Conservation (phyloP, 1,140 invertebrate genomes). For the Drosophila mojavensis region DNA sequence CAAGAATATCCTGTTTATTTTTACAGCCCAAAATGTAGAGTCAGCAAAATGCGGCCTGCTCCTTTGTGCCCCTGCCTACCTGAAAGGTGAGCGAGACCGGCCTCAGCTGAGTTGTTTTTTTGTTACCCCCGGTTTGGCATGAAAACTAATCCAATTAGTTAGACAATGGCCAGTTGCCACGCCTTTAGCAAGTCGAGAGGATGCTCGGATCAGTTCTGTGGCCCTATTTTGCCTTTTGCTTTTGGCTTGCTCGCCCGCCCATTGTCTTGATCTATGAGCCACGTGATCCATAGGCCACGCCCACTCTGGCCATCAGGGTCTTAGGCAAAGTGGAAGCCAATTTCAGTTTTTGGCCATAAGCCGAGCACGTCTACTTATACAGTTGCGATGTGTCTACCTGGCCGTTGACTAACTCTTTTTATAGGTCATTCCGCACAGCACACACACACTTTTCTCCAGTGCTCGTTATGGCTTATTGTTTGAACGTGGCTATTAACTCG, state of each 20-base stretch:
- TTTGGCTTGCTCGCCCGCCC: not conserved
- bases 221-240: not conserved
- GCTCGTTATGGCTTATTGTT: conserved; percentile 21
- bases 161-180: conserved; percentile 48
- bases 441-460: not conserved
- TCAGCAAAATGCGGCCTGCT: conserved; percentile 8
- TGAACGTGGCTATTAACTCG: conserved; percentile 24
- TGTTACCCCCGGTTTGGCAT: conserved; percentile 48
- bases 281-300: not conserved
- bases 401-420: conserved; percentile 4
- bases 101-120: not conserved
- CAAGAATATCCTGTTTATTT: conserved; percentile 39
- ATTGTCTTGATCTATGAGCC: conserved; percentile 8
- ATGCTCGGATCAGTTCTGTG: conserved; percentile 6
- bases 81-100: not conserved
- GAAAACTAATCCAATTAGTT: conserved; percentile 72
- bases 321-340: not conserved
- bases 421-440: not conserved
- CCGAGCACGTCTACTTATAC: conserved; percentile 18
- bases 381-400: not conserved
- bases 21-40: conserved; percentile 27
- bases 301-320: not conserved
- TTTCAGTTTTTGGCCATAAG: conserved; percentile 12
- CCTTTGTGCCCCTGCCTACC: not conserved
- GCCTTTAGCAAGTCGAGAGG: conserved; percentile 26